A percentile compares a stretch with the other conserved stretches of the same genome.
phyloP scores from a whole-genome alignment of 2,888 invertebrate species.

The Troides helena region DNA sequence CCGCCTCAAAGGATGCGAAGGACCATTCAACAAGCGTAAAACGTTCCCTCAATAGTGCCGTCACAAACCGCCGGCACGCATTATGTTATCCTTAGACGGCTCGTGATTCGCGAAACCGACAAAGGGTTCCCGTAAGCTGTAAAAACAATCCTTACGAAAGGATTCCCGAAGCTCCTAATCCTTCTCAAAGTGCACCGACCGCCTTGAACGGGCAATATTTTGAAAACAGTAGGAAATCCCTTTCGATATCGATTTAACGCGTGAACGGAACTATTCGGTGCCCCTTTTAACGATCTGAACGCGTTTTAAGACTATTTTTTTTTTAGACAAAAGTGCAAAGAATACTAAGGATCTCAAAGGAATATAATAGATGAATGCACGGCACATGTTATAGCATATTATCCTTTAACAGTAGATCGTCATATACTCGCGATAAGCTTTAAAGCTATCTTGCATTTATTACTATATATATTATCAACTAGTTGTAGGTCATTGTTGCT shows the following conservation, averaged over 20 bases:
- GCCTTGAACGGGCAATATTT: slow-evolving; percentile 58
- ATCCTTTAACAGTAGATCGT: background rate
- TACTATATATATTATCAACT: no score
- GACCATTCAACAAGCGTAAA: slow-evolving; percentile 64
- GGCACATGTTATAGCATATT: background rate
- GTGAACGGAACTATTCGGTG: slow-evolving; percentile 60
- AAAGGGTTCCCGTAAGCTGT: slow-evolving; percentile 75
- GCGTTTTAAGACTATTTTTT: slow-evolving; percentile 57
- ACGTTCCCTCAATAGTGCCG: slow-evolving; percentile 50
- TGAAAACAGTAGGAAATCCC: slow-evolving; percentile 77
- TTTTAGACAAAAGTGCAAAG: slow-evolving; percentile 25
- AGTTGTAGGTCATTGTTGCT: no score
- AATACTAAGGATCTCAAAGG: background rate
- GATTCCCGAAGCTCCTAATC: slow-evolving; percentile 62
- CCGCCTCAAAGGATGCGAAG: slow-evolving; percentile 57
- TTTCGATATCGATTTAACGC: slow-evolving; percentile 77
- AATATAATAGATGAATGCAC: background rate
- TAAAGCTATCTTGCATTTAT: background rate
- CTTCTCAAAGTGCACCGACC: slow-evolving; percentile 67
- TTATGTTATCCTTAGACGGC: slow-evolving; percentile 46
- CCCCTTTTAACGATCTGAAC: slow-evolving; percentile 50
- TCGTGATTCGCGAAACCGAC: slow-evolving; percentile 65
- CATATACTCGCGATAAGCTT: background rate
- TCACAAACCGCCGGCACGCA: slow-evolving; percentile 52
- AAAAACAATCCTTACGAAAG: slow-evolving; percentile 71